These are phyloP conservation scores for Montipora capitata DNA, from an alignment of 92 coral and sea anemone genomes.

Conservation along the genomic window DNA sequence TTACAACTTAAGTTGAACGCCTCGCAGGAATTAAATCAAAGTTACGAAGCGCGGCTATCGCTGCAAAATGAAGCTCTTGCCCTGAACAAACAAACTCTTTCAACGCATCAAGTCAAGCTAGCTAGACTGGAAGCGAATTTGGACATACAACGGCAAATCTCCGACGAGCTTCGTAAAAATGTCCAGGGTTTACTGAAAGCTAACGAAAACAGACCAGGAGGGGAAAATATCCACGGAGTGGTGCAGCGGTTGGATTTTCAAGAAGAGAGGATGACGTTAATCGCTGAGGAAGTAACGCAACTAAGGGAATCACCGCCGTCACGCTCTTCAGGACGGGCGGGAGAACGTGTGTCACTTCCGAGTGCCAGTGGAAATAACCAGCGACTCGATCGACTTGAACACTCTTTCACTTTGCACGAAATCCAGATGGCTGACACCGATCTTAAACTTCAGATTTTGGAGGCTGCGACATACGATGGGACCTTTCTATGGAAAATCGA, in stretches of 20 bases:
- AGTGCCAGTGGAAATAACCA: constrained; percentile 47
- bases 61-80: constrained; percentile 78
- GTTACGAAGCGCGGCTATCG: constrained; percentile 47
- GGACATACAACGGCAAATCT: constrained; percentile 49
- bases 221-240: constrained; percentile 20
- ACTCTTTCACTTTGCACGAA: constrained; percentile 79
- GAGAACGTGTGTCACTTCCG: neutral
- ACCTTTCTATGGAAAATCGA: constrained; percentile 92
- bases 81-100: constrained; percentile 65
- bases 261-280: constrained; percentile 46
- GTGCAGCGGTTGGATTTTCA: constrained; percentile 41
- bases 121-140: constrained; percentile 68
- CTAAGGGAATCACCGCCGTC: neutral
- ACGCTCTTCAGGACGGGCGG: constrained; percentile 1
- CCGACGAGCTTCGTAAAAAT: constrained; percentile 51
- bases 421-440: constrained; percentile 90
- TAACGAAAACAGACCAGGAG: constrained; percentile 4
- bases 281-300: neutral
- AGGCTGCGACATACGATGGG: constrained; percentile 86
- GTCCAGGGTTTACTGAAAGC: constrained; percentile 5
- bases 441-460: constrained; percentile 79
- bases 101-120: constrained; percentile 80
- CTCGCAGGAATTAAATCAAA: constrained; percentile 42
- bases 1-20: constrained; percentile 41
- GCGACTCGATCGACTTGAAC: constrained; percentile 73